Evolutionary conservation across 2,888 invertebrate genomes (phyloP).

Genomic region (Tipula vernalis): DNA sequence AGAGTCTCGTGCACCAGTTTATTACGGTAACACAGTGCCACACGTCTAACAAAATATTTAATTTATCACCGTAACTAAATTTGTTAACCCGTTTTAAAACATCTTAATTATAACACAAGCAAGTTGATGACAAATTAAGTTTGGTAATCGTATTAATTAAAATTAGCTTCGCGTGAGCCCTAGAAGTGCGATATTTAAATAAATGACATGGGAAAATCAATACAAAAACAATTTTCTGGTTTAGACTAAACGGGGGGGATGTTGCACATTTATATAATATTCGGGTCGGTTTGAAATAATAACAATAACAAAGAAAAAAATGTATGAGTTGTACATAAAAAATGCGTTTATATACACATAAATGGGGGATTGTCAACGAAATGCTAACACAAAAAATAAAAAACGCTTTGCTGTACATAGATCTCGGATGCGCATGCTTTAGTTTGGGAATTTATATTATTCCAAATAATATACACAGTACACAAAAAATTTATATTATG

Average conservation of each 20-base stretch:
- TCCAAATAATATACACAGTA: background rate
- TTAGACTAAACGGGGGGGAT: background rate
- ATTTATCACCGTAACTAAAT: background rate
- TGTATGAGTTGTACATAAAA: background rate
- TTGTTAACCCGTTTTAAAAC: background rate
- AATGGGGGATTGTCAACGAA: background rate
- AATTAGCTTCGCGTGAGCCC: background rate
- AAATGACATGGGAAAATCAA: background rate
- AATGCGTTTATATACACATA: background rate
- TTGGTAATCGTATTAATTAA: background rate
- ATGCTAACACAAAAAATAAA: background rate
- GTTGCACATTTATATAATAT: background rate
- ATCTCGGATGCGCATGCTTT: background rate
- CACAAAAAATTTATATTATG: background rate
- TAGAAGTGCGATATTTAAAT: background rate
- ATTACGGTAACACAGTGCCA: background rate
- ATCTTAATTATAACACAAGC: background rate
- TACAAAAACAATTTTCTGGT: background rate
- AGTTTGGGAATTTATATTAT: background rate
- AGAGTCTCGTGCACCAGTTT: background rate
- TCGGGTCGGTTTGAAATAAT: background rate
- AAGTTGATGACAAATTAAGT: background rate
- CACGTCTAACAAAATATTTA: background rate
- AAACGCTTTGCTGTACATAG: background rate
- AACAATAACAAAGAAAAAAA: background rate